Evolutionary conservation across 2,888 invertebrate species (phyloP).

Genomic region (Tridacna gigas): DNA sequence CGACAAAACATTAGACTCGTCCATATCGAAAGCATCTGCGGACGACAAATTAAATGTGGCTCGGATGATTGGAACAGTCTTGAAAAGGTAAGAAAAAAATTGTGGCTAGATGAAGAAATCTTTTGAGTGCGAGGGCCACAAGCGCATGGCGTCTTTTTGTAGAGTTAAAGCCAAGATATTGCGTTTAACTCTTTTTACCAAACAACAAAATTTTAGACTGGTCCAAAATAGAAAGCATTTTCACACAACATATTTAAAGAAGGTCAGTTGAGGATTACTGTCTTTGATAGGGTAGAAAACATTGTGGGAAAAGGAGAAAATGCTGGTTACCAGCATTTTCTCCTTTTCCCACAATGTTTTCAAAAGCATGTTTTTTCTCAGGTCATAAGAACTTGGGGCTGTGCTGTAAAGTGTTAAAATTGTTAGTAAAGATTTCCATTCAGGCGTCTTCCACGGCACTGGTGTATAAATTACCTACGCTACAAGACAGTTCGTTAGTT

Average conservation of each 20-base stretch:
- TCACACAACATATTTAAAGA: too few relatives aligned
- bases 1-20: neutral
- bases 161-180: too few relatives aligned
- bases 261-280: too few relatives aligned
- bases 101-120: too few relatives aligned
- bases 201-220: too few relatives aligned
- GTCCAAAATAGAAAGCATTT: neutral
- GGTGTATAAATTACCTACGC: conserved; percentile 22
- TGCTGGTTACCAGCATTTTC: conserved; percentile 4
- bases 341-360: neutral
- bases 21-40: neutral
- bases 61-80: neutral
- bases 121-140: too few relatives aligned
- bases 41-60: neutral
- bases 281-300: neutral
- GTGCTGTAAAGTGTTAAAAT: neutral
- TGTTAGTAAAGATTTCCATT: conserved; percentile 31
- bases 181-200: too few relatives aligned
- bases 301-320: neutral
- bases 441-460: neutral
- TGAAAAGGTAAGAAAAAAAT: too few relatives aligned
- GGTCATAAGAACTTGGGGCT: too few relatives aligned
- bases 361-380: neutral
- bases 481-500: conserved; percentile 25
- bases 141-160: too few relatives aligned